phyloP scores from a whole-genome alignment of 2,113 vertebrate species.

The Seriola aureovittata region DNA sequence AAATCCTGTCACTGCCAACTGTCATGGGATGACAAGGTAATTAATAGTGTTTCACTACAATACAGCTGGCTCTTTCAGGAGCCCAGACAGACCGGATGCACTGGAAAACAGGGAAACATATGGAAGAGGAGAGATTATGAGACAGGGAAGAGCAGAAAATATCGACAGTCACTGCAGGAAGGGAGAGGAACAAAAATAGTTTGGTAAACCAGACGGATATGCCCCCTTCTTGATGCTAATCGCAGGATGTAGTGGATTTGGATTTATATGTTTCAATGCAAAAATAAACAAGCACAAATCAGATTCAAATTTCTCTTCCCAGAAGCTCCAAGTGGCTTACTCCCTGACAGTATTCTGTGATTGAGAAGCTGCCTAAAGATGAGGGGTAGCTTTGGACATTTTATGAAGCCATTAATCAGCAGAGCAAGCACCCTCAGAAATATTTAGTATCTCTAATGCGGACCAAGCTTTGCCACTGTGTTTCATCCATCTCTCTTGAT shows the following conservation, averaged over 20 bases:
- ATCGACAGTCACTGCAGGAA: constrained; percentile 31
- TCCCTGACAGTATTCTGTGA: constrained; percentile 1
- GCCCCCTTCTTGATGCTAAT: constrained; percentile 16
- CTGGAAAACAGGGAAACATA: constrained; percentile 17
- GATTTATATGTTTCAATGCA: constrained; percentile 18
- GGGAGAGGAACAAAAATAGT: constrained; percentile 22
- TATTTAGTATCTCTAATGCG: constrained; percentile 68
- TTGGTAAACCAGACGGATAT: constrained; percentile 23
- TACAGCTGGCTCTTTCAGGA: constrained; percentile 57
- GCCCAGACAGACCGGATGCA: constrained; percentile 27
- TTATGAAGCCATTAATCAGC: constrained; percentile 71
- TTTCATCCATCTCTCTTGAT: constrained; percentile 74
- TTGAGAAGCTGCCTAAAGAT: constrained; percentile 54
- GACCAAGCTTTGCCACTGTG: constrained; percentile 43
- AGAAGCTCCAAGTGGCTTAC: not conserved
- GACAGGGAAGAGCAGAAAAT: constrained; percentile 23
- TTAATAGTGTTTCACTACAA: constrained; percentile 74
- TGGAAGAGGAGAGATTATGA: constrained; percentile 27
- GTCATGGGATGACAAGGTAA: constrained; percentile 78
- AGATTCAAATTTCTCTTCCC: constrained; percentile 18
- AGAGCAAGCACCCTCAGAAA: constrained; percentile 68
- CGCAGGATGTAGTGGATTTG: not conserved
- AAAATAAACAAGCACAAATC: constrained; percentile 48
- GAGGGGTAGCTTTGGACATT: constrained; percentile 54
- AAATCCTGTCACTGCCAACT: constrained; percentile 73